Percentiles rank a stretch among this genome's conserved stretches.
Evolutionary conservation across 1,140 invertebrate species (phyloP).

Genomic region (Sycophaga agraensis): DNA sequence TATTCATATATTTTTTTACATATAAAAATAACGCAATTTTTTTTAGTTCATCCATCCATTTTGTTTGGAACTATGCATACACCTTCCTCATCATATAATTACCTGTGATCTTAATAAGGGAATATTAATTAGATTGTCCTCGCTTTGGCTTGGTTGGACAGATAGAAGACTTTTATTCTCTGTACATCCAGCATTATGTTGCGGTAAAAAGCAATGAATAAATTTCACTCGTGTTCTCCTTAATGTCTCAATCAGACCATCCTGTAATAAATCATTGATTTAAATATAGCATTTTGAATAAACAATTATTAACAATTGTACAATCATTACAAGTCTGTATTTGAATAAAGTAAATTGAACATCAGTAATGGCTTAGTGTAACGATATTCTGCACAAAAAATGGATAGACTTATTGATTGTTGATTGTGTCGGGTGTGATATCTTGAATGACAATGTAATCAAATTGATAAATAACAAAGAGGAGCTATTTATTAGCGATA

Average conservation of each 20-base stretch:
- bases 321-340: neutral
- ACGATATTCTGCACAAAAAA: too few species aligned
- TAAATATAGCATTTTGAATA: neutral
- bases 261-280: slow-evolving; percentile 59
- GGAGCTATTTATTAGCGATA: neutral
- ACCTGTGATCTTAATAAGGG: slow-evolving; percentile 86
- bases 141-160: slow-evolving; percentile 54
- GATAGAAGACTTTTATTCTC: slow-evolving; percentile 55
- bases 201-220: slow-evolving; percentile 85
- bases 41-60: too few species aligned
- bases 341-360: too few species aligned
- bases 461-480: neutral
- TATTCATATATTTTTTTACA: too few species aligned
- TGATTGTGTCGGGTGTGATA: too few species aligned
- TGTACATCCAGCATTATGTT: slow-evolving; percentile 69
- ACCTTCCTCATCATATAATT: slow-evolving; percentile 30
- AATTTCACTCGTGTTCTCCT: slow-evolving; percentile 80
- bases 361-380: too few species aligned
- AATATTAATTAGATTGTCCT: slow-evolving; percentile 78
- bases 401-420: too few species aligned
- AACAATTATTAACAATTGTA: neutral
- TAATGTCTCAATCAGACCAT: slow-evolving; percentile 86
- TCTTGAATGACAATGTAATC: neutral
- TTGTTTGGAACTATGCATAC: too few species aligned
- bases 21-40: too few species aligned